Conservation (phyloP, 2,888 invertebrate genomes). For the Leptothorax acervorum region DNA sequence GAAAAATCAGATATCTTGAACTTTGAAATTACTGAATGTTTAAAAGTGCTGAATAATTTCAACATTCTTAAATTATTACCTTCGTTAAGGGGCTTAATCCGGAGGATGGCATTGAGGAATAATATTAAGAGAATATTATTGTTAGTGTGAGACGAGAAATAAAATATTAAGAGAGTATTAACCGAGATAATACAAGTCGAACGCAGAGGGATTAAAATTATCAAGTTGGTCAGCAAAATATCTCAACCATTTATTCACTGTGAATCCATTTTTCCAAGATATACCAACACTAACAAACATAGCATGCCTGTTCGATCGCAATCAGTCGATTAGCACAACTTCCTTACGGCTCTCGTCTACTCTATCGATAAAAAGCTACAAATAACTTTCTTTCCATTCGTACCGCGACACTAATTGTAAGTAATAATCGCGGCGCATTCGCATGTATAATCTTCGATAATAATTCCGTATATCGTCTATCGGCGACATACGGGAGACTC, state of each 20-base stretch:
- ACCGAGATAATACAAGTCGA: constrained; percentile 30
- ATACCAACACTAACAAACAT: constrained; percentile 70
- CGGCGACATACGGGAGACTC: background rate
- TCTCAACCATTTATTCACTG: constrained; percentile 82
- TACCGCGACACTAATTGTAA: constrained; percentile 57
- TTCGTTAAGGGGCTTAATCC: background rate
- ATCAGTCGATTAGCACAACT: constrained; percentile 67
- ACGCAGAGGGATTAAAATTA: constrained; percentile 54
- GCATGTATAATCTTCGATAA: constrained; percentile 50
- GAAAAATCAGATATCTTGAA: background rate
- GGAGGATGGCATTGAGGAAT: background rate
- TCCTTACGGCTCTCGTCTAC: constrained; percentile 65
- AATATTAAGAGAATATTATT: background rate
- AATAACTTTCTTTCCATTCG: constrained; percentile 76
- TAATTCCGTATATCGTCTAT: background rate
- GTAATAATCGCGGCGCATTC: constrained; percentile 55
- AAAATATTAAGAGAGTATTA: constrained; percentile 14
- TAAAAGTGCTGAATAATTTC: background rate
- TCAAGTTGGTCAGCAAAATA: constrained; percentile 82
- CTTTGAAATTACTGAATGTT: background rate
- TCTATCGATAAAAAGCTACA: constrained; percentile 81
- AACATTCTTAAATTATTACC: background rate
- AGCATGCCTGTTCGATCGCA: constrained; percentile 66
- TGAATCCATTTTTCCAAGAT: constrained; percentile 75
- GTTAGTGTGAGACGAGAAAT: background rate